These are phyloP conservation scores for Itoplectis maculator DNA, from an alignment of 2,888 invertebrate genomes.

Conservation along the genomic window DNA sequence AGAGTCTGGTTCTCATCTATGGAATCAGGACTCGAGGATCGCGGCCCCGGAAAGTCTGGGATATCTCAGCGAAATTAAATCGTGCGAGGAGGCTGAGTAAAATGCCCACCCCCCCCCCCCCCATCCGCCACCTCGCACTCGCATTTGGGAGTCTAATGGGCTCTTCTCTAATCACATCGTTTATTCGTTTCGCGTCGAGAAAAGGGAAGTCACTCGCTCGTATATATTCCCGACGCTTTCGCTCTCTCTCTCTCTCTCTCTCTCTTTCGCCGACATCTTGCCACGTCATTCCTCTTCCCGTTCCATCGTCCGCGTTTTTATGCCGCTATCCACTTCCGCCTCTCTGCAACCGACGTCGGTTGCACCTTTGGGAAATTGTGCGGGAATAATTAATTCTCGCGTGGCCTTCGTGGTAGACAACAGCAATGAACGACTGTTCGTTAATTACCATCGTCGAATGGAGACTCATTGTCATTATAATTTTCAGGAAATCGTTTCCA, in stretches of 20 bases:
- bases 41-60: slow-evolving; percentile 41
- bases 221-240: not conserved
- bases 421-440: not conserved
- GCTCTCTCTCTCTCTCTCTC: too few relatives aligned
- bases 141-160: slow-evolving; percentile 54
- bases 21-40: slow-evolving; percentile 33
- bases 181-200: slow-evolving; percentile 24
- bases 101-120: slow-evolving; percentile 7
- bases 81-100: slow-evolving; percentile 7
- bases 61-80: slow-evolving; percentile 47
- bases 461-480: slow-evolving; percentile 19
- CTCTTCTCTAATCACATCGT: slow-evolving; percentile 45
- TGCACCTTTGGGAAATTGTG: slow-evolving; percentile 15
- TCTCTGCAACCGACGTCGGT: not conserved
- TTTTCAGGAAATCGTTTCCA: slow-evolving; percentile 29
- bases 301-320: not conserved
- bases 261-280: not conserved
- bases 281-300: not conserved
- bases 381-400: slow-evolving; percentile 36
- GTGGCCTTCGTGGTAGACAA: not conserved
- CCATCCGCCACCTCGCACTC: too few relatives aligned
- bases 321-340: not conserved
- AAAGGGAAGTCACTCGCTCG: not conserved
- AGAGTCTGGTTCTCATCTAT: not conserved
- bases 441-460: slow-evolving; percentile 17